Evolutionary conservation across 2,888 invertebrate species (phyloP).

Genomic region (Chymomyza fuscimana): DNA sequence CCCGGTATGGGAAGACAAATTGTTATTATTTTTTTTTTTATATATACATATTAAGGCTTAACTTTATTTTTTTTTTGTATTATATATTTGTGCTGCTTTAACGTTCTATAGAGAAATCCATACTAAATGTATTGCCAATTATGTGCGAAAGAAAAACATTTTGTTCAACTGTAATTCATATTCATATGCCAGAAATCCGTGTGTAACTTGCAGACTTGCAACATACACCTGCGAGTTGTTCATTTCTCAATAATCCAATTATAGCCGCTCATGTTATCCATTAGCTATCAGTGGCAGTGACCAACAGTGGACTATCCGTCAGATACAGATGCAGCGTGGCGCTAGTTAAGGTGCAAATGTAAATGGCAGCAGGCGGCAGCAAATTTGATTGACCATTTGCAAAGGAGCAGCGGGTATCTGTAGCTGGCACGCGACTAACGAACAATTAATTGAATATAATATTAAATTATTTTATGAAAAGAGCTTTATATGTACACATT

Average conservation of each 20-base stretch:
- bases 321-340: background rate
- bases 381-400: conserved; percentile 44
- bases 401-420: background rate
- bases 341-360: conserved; percentile 17
- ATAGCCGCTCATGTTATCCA: conserved; percentile 46
- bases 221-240: conserved; percentile 21
- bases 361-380: conserved; percentile 30
- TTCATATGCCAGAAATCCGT: conserved; percentile 14
- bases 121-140: background rate
- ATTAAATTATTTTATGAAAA: conserved; percentile 52
- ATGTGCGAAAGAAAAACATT: conserved; percentile 1
- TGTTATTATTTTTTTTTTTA: background rate
- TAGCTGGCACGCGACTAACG: conserved; percentile 38
- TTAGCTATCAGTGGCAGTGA: conserved; percentile 31
- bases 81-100: background rate
- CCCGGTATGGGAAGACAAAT: conserved; percentile 22
- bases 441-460: conserved; percentile 66
- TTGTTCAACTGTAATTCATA: conserved; percentile 34
- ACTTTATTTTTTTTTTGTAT: background rate
- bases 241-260: conserved; percentile 59
- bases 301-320: background rate
- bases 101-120: background rate
- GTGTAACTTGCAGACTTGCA: background rate
- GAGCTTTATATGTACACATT: background rate
- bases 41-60: background rate